phyloP scores from a whole-genome alignment of 2,888 invertebrate species.

The Mactromeris polynyma region DNA sequence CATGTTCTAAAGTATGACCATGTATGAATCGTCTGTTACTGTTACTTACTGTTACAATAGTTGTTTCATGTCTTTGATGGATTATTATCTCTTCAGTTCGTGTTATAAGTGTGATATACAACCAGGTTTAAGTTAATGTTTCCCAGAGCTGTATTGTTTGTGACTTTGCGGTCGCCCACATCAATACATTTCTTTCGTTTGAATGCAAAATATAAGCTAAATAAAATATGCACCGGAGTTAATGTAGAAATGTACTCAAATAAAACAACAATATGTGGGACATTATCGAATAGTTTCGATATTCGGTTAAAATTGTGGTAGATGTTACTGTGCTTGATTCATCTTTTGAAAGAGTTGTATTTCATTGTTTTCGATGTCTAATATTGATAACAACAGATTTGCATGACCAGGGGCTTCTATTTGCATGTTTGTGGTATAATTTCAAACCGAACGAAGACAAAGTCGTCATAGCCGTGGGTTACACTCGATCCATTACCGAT shows the following conservation, averaged over 20 bases:
- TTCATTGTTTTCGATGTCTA: neutral
- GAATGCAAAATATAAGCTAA: neutral
- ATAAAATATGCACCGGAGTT: neutral
- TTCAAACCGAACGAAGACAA: slow-evolving; percentile 16
- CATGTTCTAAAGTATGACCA: neutral
- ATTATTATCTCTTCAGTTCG: neutral
- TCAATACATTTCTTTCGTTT: neutral
- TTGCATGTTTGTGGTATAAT: neutral
- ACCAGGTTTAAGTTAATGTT: neutral
- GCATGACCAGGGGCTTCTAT: slow-evolving; percentile 6
- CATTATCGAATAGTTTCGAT: neutral
- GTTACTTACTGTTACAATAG: neutral
- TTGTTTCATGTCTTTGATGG: neutral
- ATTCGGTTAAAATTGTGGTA: neutral
- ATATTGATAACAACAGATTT: neutral
- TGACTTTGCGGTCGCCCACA: neutral
- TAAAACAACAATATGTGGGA: neutral
- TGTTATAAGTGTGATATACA: neutral
- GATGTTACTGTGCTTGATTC: neutral
- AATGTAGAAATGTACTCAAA: neutral
- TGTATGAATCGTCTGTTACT: neutral
- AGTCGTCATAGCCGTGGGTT: slow-evolving; percentile 17
- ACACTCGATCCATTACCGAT: slow-evolving; percentile 20
- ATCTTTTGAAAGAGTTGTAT: neutral
- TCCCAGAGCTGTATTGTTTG: neutral